Evolutionary conservation across 2,888 invertebrate species (phyloP).

Genomic region (Zele albiditarsus): DNA sequence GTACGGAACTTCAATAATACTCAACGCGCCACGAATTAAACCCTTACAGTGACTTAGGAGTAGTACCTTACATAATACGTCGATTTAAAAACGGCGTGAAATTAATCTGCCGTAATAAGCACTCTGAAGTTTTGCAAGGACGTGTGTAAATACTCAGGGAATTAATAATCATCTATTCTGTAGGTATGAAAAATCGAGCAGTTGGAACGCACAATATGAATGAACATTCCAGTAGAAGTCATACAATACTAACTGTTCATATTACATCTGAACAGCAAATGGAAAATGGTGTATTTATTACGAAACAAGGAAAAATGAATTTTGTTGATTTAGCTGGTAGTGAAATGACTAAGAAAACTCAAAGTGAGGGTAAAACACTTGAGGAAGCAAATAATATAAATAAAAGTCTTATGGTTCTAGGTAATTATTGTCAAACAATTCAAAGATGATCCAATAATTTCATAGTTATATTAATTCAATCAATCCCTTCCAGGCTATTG

Average conservation of each 20-base stretch:
- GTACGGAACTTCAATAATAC: constrained; percentile 62
- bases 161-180: constrained; percentile 38
- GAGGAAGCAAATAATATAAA: constrained; percentile 98
- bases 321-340: constrained; percentile 98
- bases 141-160: neutral
- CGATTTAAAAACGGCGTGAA: too few relatives aligned
- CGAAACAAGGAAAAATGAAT: constrained; percentile 94
- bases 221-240: constrained; percentile 93
- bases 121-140: too few relatives aligned
- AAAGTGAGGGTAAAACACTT: constrained; percentile 89
- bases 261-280: constrained; percentile 88
- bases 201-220: constrained; percentile 95
- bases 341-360: constrained; percentile 94
- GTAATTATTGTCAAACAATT: constrained; percentile 74
- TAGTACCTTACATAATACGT: too few relatives aligned
- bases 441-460: neutral
- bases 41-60: too few relatives aligned
- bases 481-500: constrained; percentile 84
- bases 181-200: constrained; percentile 92
- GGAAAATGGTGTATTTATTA: constrained; percentile 87
- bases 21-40: too few relatives aligned
- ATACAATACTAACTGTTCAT: constrained; percentile 92
- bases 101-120: too few relatives aligned
- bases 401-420: constrained; percentile 94
- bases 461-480: neutral